These are phyloP conservation scores for Notothenia coriiceps DNA, from an alignment of 2,113 vertebrate genomes.

Conservation along the genomic window DNA sequence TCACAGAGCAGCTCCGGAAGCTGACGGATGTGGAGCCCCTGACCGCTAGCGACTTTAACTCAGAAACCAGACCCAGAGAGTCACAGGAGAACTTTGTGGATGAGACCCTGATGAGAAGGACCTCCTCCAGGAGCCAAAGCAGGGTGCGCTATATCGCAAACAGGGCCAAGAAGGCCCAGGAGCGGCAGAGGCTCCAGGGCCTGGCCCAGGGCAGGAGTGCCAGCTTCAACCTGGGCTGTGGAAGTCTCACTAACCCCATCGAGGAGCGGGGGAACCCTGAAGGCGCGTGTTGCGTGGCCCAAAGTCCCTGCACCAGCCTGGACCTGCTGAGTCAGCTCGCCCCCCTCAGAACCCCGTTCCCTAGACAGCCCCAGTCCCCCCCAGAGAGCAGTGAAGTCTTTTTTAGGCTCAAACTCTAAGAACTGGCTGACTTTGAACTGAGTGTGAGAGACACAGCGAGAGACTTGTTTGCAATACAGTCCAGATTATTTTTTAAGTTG, in stretches of 20 bases:
- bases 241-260: conserved; percentile 77
- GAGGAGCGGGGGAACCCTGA: conserved; percentile 94
- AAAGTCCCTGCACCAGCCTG: conserved; percentile 81
- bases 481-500: conserved; percentile 19
- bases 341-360: conserved; percentile 66
- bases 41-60: conserved; percentile 84
- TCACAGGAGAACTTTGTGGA: conserved; percentile 62
- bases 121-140: conserved; percentile 93
- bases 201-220: conserved; percentile 64
- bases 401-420: conserved; percentile 87
- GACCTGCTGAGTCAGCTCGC: conserved; percentile 78
- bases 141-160: conserved; percentile 93
- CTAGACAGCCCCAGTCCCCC: conserved; percentile 55
- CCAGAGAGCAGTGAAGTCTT: conserved; percentile 82
- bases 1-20: conserved; percentile 89
- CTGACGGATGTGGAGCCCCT: conserved; percentile 90
- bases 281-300: conserved; percentile 89
- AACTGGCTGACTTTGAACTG: conserved; percentile 52
- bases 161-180: conserved; percentile 91
- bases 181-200: conserved; percentile 88
- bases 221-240: conserved; percentile 54
- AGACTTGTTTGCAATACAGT: conserved; percentile 30
- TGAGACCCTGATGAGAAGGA: conserved; percentile 83
- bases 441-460: conserved; percentile 47
- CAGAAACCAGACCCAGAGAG: conserved; percentile 61